Base-by-base conservation (phyloP, 2,113 vertebrate genomes). In the Narcine bancroftii region DNA sequence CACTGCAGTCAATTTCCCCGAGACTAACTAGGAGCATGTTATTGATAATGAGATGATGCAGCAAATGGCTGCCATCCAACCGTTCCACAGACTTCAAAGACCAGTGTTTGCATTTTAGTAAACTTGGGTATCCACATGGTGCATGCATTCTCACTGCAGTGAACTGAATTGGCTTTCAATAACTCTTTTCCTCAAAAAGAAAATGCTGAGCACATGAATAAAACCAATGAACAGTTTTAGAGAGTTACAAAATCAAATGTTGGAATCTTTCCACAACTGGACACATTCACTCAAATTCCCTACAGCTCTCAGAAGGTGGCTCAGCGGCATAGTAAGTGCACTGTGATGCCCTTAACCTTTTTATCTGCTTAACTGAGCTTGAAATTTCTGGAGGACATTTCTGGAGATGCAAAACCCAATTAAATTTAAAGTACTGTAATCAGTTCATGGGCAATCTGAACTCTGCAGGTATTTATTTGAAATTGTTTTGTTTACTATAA, bases 141-240 rank as follows among this genome's bases (percentile, higher is more conserved):
- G 45, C 29, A 85, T 1, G 76, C 39, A 94, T 45, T 53, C 29
- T 50, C 19, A 73, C 92, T 92, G 92, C 89, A 93, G 92, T 75
- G 85, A 93, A 77, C 26, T 94, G 93, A 94, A 92, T 92, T 93
- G 92, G 92, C 92, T 93, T 92, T 81, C 93, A 93, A 93, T 93
- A 94, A 94, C 94, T 95, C 92, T 26, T 89, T 93, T 53, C n/a
- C 69, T 77, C 45, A 65, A 45, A 94, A 39, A 92, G 93, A 95
- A 94, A 92, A 93, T 0, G 0, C 93, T 92, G 92, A 93, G 19
- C 6, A 89, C 24, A 47, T 92, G 93, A 92, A 79, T 93, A 50
- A 66, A 93, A 92, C 93, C 93, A 94, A 95, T 93, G 47, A 72
- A 24, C 92, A 93, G 0, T 92, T 5, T n/a, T 92, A 89, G 94